Conservation (phyloP, 2,113 vertebrate genomes). For the Brachyistius frenatus region DNA sequence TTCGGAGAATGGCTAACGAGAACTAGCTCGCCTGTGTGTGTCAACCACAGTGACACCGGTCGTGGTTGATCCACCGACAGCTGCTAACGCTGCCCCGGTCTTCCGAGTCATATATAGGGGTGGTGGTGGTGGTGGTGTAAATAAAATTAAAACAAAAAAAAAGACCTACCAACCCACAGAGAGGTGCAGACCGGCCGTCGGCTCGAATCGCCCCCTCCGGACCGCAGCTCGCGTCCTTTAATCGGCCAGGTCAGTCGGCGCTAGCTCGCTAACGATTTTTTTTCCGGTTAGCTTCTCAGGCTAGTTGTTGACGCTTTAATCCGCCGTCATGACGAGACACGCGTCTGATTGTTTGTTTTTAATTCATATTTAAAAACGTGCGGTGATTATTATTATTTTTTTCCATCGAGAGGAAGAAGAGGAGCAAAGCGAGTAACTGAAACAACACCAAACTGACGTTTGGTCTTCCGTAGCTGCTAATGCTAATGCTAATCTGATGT, state of each 20-base stretch:
- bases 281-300: conserved; percentile 34
- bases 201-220: conserved; percentile 8
- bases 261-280: conserved; percentile 19
- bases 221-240: conserved; percentile 52
- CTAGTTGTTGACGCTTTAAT: conserved; percentile 11
- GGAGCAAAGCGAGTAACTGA: background rate
- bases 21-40: conserved; percentile 52
- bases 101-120: background rate
- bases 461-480: conserved; percentile 9
- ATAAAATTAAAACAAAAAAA: too few relatives aligned
- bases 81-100: conserved; percentile 7
- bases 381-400: background rate
- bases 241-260: conserved; percentile 68
- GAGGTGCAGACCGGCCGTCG: conserved; percentile 10
- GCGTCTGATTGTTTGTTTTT: background rate
- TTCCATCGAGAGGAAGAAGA: too few relatives aligned
- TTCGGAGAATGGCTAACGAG: conserved; percentile 59
- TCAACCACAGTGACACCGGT: conserved; percentile 69
- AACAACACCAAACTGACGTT: background rate
- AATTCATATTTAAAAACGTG: background rate
- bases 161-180: background rate
- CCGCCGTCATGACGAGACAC: background rate
- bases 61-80: conserved; percentile 37
- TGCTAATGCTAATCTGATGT: conserved; percentile 15
- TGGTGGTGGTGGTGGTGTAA: too few relatives aligned